These are phyloP conservation scores for Anagrus nilaparvatae DNA, from an alignment of 1,140 invertebrate genomes.

Conservation along the genomic window DNA sequence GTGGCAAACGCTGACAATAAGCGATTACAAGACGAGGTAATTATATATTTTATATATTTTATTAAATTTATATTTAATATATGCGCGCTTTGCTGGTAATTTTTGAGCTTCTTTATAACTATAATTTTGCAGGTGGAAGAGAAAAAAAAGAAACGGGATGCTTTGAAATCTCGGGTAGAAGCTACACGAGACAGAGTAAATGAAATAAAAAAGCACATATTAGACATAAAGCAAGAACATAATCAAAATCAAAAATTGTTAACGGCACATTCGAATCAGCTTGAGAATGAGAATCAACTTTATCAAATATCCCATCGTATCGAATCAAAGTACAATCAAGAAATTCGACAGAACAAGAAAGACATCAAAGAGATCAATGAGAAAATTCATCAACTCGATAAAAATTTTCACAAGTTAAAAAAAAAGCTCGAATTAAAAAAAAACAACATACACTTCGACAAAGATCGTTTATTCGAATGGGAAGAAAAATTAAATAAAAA, in stretches of 20 bases:
- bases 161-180: constrained; percentile 25
- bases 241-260: constrained; percentile 42
- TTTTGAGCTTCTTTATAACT: not conserved
- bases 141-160: constrained; percentile 27
- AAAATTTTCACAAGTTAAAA: constrained; percentile 36
- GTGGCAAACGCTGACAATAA: constrained; percentile 62
- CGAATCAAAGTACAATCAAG: constrained; percentile 40
- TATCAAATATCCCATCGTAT: constrained; percentile 41
- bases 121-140: constrained; percentile 27
- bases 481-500: constrained; percentile 49
- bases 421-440: constrained; percentile 49
- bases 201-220: constrained; percentile 23
- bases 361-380: constrained; percentile 38
- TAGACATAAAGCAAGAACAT: constrained; percentile 23
- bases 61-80: too few species aligned
- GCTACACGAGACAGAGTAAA: constrained; percentile 23
- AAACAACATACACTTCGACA: constrained; percentile 48
- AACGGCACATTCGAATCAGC: constrained; percentile 47
- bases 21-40: constrained; percentile 49
- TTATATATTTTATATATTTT: not conserved
- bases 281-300: constrained; percentile 52
- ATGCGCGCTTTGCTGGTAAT: not conserved
- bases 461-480: constrained; percentile 49
- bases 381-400: constrained; percentile 30
- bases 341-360: constrained; percentile 43